Base-by-base conservation (phyloP, 92 coral and sea anemone genomes). In the Phenganax marumi region DNA sequence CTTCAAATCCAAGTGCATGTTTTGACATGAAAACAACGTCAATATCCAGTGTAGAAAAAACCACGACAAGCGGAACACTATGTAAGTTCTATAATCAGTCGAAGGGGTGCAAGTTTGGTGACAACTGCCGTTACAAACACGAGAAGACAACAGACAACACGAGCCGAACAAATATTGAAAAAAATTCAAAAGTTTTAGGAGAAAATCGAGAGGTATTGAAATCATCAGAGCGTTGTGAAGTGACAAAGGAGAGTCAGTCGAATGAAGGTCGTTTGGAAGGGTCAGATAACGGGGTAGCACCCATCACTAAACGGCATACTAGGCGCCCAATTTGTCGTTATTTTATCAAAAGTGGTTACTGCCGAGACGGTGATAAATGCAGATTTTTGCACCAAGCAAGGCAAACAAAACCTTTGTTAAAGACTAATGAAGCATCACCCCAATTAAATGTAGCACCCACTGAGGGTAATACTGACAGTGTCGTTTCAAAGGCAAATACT, bases 41-140 rank as follows among this genome's bases (percentile, higher is more conserved):
- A 66, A 66, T 3, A 12, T 66, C 49, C 6, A 25, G 72, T 25
- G 13, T 14, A 1, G 11, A 25, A 21, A 66, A 66, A 23, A 25
- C 72, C 6, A 33, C 72, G 7, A 12, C 53, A 1, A 21, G 56
- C 19, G 26, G 47, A 22, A 47, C 56, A 66, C 65, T 57, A 79
- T 94, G 97, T 86, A 79, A 88, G 43, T 94, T 88, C 84, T 90
- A 90, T 66, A 56, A 77, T 39, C 88, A 83, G 8, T 43, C 51
- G 18, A 82, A 39, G 14, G 87, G 90, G n/a, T 92, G 97, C 81
- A 82, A 77, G 71, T 93, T 87, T 77, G 97, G 91, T 46, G 90
- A 90, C 46, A 79, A 88, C 33, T 93, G 97, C 72, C 90, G 88
- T 25, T 91, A 88, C 64, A 69, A 64, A 11, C 97, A 91, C 17